Conservation (phyloP, 2,888 invertebrate species). For the Pristionchus entomophagus region DNA sequence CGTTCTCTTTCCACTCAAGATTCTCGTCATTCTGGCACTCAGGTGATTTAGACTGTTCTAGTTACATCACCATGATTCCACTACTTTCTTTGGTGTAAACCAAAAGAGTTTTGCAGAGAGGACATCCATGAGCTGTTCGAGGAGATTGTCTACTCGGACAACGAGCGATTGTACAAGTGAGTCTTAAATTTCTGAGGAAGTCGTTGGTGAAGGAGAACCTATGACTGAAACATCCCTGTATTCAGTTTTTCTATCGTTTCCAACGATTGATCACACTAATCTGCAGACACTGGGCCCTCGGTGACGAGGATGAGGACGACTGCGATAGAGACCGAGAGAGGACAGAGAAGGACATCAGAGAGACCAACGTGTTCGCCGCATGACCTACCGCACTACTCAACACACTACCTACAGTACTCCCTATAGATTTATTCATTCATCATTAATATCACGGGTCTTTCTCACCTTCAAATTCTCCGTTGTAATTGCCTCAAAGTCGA, state of each 20-base stretch:
- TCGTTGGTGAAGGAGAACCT: too few species aligned
- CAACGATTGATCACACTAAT: too few species aligned
- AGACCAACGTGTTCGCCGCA: constrained; percentile 81
- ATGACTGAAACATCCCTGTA: too few species aligned
- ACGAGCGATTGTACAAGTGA: constrained; percentile 46
- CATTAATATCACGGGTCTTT: too few species aligned
- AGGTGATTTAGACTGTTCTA: too few species aligned
- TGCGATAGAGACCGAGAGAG: neutral
- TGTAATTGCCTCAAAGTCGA: constrained; percentile 74
- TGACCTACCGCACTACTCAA: constrained; percentile 82
- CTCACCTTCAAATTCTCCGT: constrained; percentile 80
- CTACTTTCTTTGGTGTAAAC: too few species aligned
- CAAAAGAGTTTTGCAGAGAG: constrained; percentile 56
- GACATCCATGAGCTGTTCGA: constrained; percentile 60
- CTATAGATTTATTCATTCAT: too few species aligned
- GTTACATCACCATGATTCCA: too few species aligned
- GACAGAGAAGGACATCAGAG: neutral
- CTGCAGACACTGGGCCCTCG: constrained; percentile 46
- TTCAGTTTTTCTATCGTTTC: too few species aligned
- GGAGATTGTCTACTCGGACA: constrained; percentile 54
- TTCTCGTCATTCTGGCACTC: constrained; percentile 56
- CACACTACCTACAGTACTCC: too few species aligned
- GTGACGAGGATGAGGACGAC: constrained; percentile 42
- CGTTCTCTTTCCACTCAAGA: constrained; percentile 61
- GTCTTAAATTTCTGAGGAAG: too few species aligned